phyloP scores from a whole-genome alignment of 1,140 invertebrate genomes.

The Diorhabda elongata region DNA sequence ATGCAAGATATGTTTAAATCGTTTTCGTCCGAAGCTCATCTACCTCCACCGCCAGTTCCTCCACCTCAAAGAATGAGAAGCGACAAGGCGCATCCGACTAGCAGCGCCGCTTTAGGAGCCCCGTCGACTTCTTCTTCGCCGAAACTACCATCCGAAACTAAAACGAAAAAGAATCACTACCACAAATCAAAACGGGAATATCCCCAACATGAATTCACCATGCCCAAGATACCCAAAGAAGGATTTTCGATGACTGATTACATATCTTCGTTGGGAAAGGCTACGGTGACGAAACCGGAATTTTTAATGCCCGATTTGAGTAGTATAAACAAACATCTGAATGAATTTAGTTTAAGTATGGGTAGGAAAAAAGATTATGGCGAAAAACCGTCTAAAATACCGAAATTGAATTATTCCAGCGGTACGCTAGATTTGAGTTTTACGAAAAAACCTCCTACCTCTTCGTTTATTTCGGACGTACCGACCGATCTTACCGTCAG shows the following conservation, averaged over 20 bases:
- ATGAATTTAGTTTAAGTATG: slow-evolving; percentile 35
- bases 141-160: slow-evolving; percentile 43
- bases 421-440: slow-evolving; percentile 36
- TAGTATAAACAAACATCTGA: slow-evolving; percentile 21
- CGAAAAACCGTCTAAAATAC: slow-evolving; percentile 30
- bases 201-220: slow-evolving; percentile 48
- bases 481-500: slow-evolving; percentile 28
- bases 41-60: slow-evolving; percentile 41
- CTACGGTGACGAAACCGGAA: slow-evolving; percentile 45
- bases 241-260: slow-evolving; percentile 44
- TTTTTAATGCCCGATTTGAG: slow-evolving; percentile 35
- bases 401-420: slow-evolving; percentile 28
- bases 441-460: slow-evolving; percentile 22
- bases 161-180: slow-evolving; percentile 35
- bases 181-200: slow-evolving; percentile 45
- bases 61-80: slow-evolving; percentile 33
- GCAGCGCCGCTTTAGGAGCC: background rate
- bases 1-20: slow-evolving; percentile 53
- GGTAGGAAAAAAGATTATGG: slow-evolving; percentile 28
- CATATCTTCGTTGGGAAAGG: slow-evolving; percentile 42
- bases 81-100: background rate
- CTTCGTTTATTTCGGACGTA: slow-evolving; percentile 18
- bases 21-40: slow-evolving; percentile 46
- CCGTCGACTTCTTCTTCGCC: slow-evolving; percentile 41
- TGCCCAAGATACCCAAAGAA: slow-evolving; percentile 44